Evolutionary conservation across 1,140 invertebrate species (phyloP).

Genomic region (Drosophila pseudoobscura): DNA sequence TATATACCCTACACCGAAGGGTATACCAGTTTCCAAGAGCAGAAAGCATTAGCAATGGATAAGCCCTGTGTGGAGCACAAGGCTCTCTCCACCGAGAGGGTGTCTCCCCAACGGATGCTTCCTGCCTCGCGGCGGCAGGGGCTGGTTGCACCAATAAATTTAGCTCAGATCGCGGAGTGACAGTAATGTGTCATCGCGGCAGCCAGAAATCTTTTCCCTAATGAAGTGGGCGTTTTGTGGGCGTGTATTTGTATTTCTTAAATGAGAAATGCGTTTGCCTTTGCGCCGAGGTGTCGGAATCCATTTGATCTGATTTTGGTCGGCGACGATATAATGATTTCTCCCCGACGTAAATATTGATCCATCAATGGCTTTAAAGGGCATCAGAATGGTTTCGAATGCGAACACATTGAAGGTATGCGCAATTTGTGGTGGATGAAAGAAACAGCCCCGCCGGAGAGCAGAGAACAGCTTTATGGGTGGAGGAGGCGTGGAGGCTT

Average conservation of each 20-base stretch:
- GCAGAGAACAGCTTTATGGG: too few species aligned
- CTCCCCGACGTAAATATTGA: constrained; percentile 19
- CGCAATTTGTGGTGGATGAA: too few species aligned
- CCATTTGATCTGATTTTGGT: constrained; percentile 38
- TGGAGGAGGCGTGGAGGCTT: too few species aligned
- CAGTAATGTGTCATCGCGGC: constrained; percentile 75
- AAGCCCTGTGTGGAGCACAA: neutral
- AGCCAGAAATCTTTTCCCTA: constrained; percentile 67
- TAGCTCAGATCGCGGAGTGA: constrained; percentile 75
- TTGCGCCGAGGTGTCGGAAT: constrained; percentile 31
- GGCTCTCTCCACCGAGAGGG: neutral
- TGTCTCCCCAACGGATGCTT: too few species aligned
- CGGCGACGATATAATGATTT: constrained; percentile 8
- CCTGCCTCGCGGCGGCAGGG: neutral
- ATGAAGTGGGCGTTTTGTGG: constrained; percentile 49
- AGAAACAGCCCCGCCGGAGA: too few species aligned
- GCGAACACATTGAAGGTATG: too few species aligned
- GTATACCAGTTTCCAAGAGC: too few species aligned
- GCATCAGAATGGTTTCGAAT: too few species aligned
- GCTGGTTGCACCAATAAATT: constrained; percentile 71
- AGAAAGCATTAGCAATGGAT: constrained; percentile 52
- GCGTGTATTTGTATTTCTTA: constrained; percentile 32
- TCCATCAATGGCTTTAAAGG: too few species aligned
- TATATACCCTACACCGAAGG: too few species aligned
- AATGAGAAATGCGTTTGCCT: constrained; percentile 39